Evolutionary conservation across 2,113 vertebrate species (phyloP), one percentile per base, ranked within the genome.

Genomic region (Hirundichthys speculiger): DNA sequence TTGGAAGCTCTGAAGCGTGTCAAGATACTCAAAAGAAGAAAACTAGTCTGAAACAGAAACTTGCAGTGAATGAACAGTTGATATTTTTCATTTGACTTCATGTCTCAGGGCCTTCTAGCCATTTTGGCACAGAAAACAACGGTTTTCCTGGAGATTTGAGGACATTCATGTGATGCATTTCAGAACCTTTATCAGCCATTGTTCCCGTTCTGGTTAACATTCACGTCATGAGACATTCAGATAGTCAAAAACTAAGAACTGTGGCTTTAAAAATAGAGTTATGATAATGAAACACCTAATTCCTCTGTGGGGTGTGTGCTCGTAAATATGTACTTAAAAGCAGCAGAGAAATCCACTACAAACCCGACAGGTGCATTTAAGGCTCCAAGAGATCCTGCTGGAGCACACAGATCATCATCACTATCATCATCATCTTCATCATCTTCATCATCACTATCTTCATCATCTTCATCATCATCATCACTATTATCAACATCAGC

Each of bases 251-350:
- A 42, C 18, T 40, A 49, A 3, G 39, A 52, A 15, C 52, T 68
- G 56, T 50, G 70, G 58, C 63, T 71, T 78, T 47, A 50, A 60
- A 64, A 70, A 64, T 16, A 51, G 27, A 27, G 45, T 52, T 48
- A 49, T 69, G 53, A 52, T 27, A 66, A 48, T 16, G 14, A 62
- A 79, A 57, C 51, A 78, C 43, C 18, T 68, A 3, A 39, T 5
- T 38, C 49, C 56, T 62, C 48, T 15, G 40, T 48, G 52, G 12
- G 57, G 41, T 54, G 60, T 57, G 59, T 54, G 42, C 53, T 65
- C 20, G 14, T 59, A 59, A 59, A 59, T 51, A 19, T 41, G 16
- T 24, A 53, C 64, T 69, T 11, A 34, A 41, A 60, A 55, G 41
- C 40, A 40, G 12, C 27, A 30, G 27, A 66, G 46, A 51, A 66